phyloP scores from a whole-genome alignment of 2,888 invertebrate genomes.

The Pandemis heparana region DNA sequence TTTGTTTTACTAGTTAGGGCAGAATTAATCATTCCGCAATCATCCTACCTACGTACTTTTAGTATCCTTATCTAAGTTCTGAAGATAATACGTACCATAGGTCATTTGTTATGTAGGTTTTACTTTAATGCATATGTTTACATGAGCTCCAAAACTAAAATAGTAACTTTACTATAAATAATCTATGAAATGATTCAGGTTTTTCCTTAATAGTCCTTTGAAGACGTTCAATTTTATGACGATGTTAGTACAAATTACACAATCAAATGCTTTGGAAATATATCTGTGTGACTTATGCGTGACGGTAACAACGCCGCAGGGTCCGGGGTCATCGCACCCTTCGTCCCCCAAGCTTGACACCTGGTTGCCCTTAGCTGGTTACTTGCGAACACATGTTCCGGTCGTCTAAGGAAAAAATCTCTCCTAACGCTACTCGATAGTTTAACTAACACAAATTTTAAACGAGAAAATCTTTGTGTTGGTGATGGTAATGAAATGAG shows the following conservation, averaged over 20 bases:
- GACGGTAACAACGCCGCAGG: conserved; percentile 68
- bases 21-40: no score
- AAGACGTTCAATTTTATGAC: neutral
- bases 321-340: conserved; percentile 81
- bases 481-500: neutral
- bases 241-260: neutral
- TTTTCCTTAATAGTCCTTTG: neutral
- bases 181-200: neutral
- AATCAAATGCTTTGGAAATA: conserved; percentile 23
- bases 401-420: conserved; percentile 61
- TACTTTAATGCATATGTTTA: no score
- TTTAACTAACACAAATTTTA: conserved; percentile 44
- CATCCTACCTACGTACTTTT: no score
- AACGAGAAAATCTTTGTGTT: neutral
- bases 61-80: no score
- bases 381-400: conserved; percentile 77
- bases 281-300: conserved; percentile 61
- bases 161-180: no score
- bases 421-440: conserved; percentile 50
- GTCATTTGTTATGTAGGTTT: neutral
- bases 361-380: conserved; percentile 72
- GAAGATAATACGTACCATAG: neutral
- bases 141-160: no score
- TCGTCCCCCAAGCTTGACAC: conserved; percentile 73
- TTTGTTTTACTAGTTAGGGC: neutral